Evolutionary conservation across 2,113 vertebrate genomes (phyloP), one percentile per base, ranked within the genome.

Genomic region (Alethe castanea): DNA sequence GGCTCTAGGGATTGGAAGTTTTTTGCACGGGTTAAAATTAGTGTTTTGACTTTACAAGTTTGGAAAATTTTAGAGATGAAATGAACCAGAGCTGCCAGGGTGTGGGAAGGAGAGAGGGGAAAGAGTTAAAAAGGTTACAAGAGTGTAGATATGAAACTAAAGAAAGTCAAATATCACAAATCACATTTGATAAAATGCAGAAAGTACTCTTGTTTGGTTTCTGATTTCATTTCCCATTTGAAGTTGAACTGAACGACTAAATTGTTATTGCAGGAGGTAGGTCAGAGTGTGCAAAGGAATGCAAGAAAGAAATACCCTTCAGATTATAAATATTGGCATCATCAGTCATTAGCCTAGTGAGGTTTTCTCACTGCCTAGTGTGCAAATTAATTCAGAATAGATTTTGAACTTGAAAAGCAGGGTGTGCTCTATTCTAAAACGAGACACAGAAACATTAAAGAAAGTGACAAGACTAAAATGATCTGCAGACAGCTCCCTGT

Each of bases 121-220:
- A 94, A 48, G 67, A 84, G 76, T 95, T 92, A 86, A 82, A 94
- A 92, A 74, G 6, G n/a, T 86, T 93, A 38, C 44, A 61, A 23
- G 84, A 79, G 3, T 12, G 4, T 73, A 83, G 72, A 92, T 86
- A 86, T 17, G 19, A 81, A 92, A 67, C 40, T 13, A 24, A 86
- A 25, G 29, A 29, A 92, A 84, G 65, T 93, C 90, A 92, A 81
- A 73, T 86, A 54, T 82, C 6, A 1, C 33, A 77, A 93, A 88
- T 92, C 56, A 50, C 31, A 38, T 71, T 86, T 81, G 90, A 93
- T 90, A 90, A 92, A 95, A 94, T 42, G 31, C 53, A 93, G 72
- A 81, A 88, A 81, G 52, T 31, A 67, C 62, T 92, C 48, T 88
- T 44, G 23, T 88, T 92, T 86, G 47, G 67, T 74, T 95, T 95